Evolutionary conservation across 2,113 vertebrate species (phyloP), one percentile per base, ranked within the genome.

Genomic region (Centropristis striata): DNA sequence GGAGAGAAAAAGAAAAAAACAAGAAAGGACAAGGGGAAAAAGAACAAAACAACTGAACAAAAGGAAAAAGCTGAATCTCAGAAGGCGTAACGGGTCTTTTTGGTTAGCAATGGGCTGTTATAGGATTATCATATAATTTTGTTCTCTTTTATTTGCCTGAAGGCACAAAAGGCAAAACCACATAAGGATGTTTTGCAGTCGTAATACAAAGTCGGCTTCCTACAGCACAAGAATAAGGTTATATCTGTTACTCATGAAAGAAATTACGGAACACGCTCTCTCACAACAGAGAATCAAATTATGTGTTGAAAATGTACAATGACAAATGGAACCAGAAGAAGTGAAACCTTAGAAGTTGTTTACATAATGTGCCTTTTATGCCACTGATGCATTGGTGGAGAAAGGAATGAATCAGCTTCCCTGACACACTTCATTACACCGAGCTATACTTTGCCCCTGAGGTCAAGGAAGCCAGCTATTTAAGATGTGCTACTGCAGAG

Each of bases 391-490:
- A 81, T 42, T 71, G 66, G 66, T 23, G 28, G 37, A 87, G 63
- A 84, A 70, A 32, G 21, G 42, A 81, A 70, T 71, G 83, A 87
- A 83, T 71, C 76, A 68, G 58, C 63, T 72, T 67, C 46, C 41
- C 50, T 66, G 80, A 79, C 75, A 83, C 41, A 77, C 75, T 90
- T 86, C 78, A 80, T 86, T 84, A 86, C 67, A 71, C 76, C 14
- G 21, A 78, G 69, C 61, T 41, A 63, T 39, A 44, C 32, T 82
- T 54, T 78, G 71, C 32, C 74, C 81, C 50, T 9, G 51, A 75
- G 88, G 83, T 80, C 75, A 85, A 41, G 27, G 13, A 57, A 80
- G 47, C 79, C 77, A 77, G 60, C 64, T 73, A 84, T 81, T 85
- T 80, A 49, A 21, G 8, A 16, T 47, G 51, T 67, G 16, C 20